Evolutionary conservation across 2,113 vertebrate genomes (phyloP).

Genomic region (Cheirogaleus medius): DNA sequence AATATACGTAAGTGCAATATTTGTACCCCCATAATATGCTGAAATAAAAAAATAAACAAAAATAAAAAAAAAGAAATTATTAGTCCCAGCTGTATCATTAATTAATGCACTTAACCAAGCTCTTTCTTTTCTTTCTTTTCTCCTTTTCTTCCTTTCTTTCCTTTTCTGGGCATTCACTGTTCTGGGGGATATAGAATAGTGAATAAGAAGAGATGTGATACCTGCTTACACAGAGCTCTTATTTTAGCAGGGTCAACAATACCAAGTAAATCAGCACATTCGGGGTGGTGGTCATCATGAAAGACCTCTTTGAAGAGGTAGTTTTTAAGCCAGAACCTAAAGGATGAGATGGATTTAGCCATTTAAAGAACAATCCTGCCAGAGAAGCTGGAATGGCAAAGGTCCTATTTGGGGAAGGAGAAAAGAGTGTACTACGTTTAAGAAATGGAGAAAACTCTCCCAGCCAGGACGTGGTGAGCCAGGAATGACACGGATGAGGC

Average conservation of each 20-base stretch:
- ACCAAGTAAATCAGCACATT: not conserved
- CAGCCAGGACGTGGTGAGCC: accelerated
- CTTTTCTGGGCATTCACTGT: not conserved
- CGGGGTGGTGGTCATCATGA: not conserved
- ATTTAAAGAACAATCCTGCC: not conserved
- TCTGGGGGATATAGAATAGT: not conserved
- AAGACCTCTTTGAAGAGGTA: not conserved
- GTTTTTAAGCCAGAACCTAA: not conserved
- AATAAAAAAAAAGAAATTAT: no score
- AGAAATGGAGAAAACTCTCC: not conserved
- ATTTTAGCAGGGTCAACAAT: not conserved
- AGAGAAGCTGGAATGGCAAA: not conserved
- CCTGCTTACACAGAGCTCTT: not conserved
- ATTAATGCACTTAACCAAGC: not conserved
- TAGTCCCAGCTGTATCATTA: not conserved
- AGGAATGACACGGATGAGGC: not conserved
- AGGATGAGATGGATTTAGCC: not conserved
- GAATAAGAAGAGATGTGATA: not conserved
- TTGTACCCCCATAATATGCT: no score
- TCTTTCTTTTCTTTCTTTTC: not conserved
- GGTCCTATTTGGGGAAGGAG: not conserved
- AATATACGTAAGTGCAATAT: no score
- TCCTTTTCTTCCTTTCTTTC: not conserved
- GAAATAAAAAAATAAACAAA: no score
- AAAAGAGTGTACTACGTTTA: not conserved